These are phyloP conservation scores for Ciconia maguari DNA, from an alignment of 2,113 vertebrate genomes.

Conservation along the genomic window DNA sequence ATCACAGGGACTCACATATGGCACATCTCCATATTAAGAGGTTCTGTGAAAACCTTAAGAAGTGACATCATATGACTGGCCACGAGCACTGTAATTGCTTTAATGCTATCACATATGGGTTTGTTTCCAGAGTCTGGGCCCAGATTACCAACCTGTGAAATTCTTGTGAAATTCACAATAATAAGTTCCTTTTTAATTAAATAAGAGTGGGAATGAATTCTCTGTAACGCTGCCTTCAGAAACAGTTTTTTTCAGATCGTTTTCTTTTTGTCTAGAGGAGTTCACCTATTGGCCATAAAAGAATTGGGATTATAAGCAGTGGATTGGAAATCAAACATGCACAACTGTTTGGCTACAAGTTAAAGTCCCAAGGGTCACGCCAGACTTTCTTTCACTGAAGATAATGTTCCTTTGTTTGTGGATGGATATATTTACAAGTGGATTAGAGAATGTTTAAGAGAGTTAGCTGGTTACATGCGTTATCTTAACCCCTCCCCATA, in stretches of 20 bases:
- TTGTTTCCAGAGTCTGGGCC: neutral
- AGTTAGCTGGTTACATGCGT: conserved; percentile 1
- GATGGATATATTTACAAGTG: neutral
- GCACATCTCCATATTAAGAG: neutral
- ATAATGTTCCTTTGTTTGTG: neutral
- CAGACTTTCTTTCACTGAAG: neutral
- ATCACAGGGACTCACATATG: neutral
- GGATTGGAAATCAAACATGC: neutral
- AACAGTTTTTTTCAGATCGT: accelerated
- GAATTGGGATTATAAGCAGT: neutral
- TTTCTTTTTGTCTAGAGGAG: neutral
- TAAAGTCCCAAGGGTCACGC: neutral
- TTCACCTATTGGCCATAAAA: neutral
- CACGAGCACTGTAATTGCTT: neutral
- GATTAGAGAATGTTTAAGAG: neutral
- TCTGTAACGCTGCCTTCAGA: neutral
- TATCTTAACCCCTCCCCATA: neutral
- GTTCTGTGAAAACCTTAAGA: neutral
- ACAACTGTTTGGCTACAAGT: neutral
- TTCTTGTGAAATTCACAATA: neutral
- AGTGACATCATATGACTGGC: neutral
- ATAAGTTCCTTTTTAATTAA: neutral
- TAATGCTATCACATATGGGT: neutral
- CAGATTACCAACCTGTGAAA: neutral
- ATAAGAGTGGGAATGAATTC: neutral